Percentiles rank a stretch among this genome's conserved stretches.
These are phyloP conservation scores for Uloborus plumipes DNA, from an alignment of 2,888 invertebrate species.

Conservation along the genomic window DNA sequence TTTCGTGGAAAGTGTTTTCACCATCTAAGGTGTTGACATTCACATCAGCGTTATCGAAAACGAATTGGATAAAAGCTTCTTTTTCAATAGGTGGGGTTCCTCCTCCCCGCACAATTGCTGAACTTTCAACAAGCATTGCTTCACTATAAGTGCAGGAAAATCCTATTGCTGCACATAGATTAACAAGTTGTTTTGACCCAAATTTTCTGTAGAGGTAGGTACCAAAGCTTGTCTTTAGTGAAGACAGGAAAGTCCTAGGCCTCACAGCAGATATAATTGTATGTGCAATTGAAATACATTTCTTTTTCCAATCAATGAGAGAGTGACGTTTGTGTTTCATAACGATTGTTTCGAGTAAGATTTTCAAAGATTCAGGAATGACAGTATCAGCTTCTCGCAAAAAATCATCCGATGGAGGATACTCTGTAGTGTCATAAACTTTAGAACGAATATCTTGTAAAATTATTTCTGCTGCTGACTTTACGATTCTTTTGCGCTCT, in stretches of 20 bases:
- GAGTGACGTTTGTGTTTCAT: slow-evolving; percentile 16
- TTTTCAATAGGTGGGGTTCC: not conserved
- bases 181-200: slow-evolving; percentile 18
- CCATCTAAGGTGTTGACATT: no score
- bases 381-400: not conserved
- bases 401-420: not conserved
- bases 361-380: slow-evolving; percentile 23
- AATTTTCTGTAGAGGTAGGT: slow-evolving; percentile 9
- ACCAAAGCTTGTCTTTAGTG: not conserved
- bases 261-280: slow-evolving; percentile 3
- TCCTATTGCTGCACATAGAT: not conserved
- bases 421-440: slow-evolving; percentile 1
- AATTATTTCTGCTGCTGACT: not conserved
- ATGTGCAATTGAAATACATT: slow-evolving; percentile 5
- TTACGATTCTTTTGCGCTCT: no score
- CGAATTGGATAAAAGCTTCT: slow-evolving; percentile 13
- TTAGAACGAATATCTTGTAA: not conserved
- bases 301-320: not conserved
- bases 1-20: slow-evolving; percentile 1
- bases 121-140: slow-evolving; percentile 8
- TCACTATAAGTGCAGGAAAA: slow-evolving; percentile 3
- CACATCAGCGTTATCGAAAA: slow-evolving; percentile 12
- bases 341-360: slow-evolving; percentile 13
- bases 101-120: not conserved
- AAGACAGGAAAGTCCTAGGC: slow-evolving; percentile 5